A percentile compares a stretch with the other conserved stretches of the same genome.
Evolutionary conservation across 2,113 vertebrate genomes (phyloP).

Genomic region (Accipiter cooperii): DNA sequence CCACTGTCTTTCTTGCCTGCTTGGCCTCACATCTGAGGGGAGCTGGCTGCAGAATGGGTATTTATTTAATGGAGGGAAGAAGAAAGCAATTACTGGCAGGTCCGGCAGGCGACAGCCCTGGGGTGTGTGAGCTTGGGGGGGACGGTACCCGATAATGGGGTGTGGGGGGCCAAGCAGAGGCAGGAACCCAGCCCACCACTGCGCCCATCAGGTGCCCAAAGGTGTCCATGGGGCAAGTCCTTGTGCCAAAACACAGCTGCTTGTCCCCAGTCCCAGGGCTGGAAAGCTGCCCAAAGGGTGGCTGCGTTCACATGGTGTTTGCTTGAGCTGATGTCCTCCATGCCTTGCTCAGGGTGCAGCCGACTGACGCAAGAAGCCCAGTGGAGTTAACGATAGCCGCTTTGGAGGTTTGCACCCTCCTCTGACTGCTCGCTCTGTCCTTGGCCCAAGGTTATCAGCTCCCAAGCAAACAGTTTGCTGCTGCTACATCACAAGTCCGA

Average conservation of each 20-base stretch:
- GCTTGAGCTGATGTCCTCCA: not conserved
- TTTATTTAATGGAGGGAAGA: not conserved
- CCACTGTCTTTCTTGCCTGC: not conserved
- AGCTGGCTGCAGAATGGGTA: not conserved
- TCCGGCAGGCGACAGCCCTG: not conserved
- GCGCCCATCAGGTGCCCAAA: not conserved
- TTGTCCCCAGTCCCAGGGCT: not conserved
- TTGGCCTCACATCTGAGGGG: not conserved
- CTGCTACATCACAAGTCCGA: rapidly evolving
- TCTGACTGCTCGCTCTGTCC: not conserved
- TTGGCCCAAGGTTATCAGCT: not conserved
- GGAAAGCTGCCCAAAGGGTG: not conserved
- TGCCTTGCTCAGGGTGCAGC: not conserved
- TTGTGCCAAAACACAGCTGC: not conserved
- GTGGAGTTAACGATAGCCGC: rapidly evolving
- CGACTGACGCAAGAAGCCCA: not conserved
- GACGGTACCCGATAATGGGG: rapidly evolving
- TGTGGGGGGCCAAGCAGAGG: not conserved
- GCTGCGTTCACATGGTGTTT: rapidly evolving
- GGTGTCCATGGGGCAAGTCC: not conserved
- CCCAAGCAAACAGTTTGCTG: not conserved
- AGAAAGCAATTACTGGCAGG: not conserved
- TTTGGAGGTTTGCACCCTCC: not conserved
- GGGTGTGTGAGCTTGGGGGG: not conserved
- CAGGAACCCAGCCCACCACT: not conserved